Conservation (phyloP, 2,888 invertebrate species). For the Nomada lathburiana region DNA sequence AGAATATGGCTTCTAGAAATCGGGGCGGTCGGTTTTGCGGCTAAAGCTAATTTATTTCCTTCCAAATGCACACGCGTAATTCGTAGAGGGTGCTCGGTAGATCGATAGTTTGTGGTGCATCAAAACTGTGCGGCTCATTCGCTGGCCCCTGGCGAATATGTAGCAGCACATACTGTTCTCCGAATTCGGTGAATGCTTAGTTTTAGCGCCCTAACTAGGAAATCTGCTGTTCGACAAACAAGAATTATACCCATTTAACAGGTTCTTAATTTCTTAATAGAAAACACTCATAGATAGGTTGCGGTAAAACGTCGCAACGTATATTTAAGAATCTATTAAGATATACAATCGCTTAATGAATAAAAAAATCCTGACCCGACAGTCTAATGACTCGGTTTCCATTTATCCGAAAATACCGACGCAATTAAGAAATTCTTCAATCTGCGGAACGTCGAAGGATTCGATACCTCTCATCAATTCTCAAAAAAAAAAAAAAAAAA, state of each 20-base stretch:
- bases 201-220: not conserved
- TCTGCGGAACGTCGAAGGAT: not conserved
- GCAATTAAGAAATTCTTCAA: conserved; percentile 1
- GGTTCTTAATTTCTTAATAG: not conserved
- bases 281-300: not conserved
- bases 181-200: conserved; percentile 61
- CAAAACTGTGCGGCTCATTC: conserved; percentile 10
- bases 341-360: not conserved
- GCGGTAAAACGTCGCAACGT: not conserved
- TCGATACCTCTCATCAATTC: not conserved
- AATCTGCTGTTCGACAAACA: not conserved
- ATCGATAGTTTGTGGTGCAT: conserved; percentile 11
- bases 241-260: not conserved
- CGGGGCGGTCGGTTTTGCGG: not conserved
- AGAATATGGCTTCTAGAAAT: not conserved
- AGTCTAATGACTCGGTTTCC: not conserved
- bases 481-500: not conserved
- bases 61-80: not conserved
- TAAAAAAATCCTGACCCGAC: not conserved
- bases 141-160: conserved; percentile 68
- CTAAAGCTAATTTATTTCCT: not conserved
- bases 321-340: not conserved
- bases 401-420: not conserved
- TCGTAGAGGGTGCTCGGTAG: not conserved
- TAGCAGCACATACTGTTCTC: conserved; percentile 71